Base-by-base conservation (phyloP, 92 coral and sea anemone genomes). In the Pocillopora grandis region DNA sequence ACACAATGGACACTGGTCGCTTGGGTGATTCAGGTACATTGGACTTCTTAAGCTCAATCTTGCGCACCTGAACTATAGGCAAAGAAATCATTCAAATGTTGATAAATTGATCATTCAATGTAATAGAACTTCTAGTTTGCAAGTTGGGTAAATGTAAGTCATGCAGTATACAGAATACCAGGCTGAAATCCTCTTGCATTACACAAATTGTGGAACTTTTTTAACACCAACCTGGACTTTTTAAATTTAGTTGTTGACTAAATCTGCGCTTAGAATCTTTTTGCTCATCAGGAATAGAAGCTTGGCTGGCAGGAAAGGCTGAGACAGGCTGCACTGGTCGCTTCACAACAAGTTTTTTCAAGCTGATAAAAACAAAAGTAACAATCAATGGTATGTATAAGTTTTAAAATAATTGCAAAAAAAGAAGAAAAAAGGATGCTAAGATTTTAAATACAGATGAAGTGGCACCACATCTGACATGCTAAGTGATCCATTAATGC, bases 281-380 rank as follows among this genome's bases (percentile, higher is more conserved):
- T 61, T 82, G 71, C 48, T 67, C 80, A 3, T 83, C 86, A 14
- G 71, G 58, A 27, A 16, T 72, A 18, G 80, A 59, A 17, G 86
- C 65, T n/a, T 68, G 87, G 66, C 75, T 86, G 58, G 93, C 93
- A 58, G 94, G 91, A 10, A 96, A 88, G n/a, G 95, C 98, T 62
- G 92, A 84, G 9, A 96, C 99, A 12, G 96, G 99, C 84, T 96
- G 99, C 10, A 96, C 99, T 42, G 99, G 99, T 17, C 99, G 91
- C 90, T 96, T 96, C 23, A 92, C 95, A 17, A 96, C 98, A 92
- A 96, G 78, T 77, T 96, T 93, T 70, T 91, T 96, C 49, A 96
- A 87, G 76, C 99, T 96, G 73, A 42, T 3, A 42, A 7, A 49
- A 14, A 12, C 52, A 67, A 74, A 62, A 23, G 12, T 77, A 9